Evolutionary conservation across 2,113 vertebrate genomes (phyloP), one percentile per base, ranked within the genome.

Genomic region (Natator depressus): DNA sequence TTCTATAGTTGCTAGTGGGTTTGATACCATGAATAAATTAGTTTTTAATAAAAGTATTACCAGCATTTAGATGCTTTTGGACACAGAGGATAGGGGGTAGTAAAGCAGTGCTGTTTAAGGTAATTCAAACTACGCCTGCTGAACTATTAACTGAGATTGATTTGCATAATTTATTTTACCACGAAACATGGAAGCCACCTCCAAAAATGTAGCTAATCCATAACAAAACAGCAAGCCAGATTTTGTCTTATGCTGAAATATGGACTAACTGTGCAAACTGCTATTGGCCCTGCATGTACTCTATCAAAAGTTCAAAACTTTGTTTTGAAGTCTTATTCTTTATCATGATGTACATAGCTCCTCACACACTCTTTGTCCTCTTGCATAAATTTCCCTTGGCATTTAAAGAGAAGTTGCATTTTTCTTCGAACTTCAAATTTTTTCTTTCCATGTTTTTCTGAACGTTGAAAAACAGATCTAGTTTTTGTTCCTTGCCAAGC

Each of bases 351-450:
- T 46, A 6, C 46, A 92, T 51, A 27, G 54, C 57, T 86, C 81
- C 88, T 94, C 88, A 88, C 53, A 90, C 91, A 90, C 89, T 88
- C 55, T 91, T 50, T 46, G 85, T 96, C 89, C 92, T 97, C 83
- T 89, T 96, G 88, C 90, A 91, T 92, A 91, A 84, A 35, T 76
- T 72, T 86, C 49, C 95, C 90, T 89, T 82, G 69, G 35, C 82
- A 80, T 62, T 95, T 94, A 91, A 81, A n/a, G 25, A 69, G 62
- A 69, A 72, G 50, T 55, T 94, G 81, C 78, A 22, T 14, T 93
- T 93, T 87, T 84, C 69, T 96, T 96, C 90, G 91, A 57, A 93
- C 14, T 83, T 93, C 14, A 47, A 47, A 29, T 7, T 93, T 85
- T 69, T 0, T 84, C 93, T 25, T 42, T 55, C 80, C 55, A 82